phyloP scores from a whole-genome alignment of 2,797 vertebrate species.

The Saxicola maurus region DNA sequence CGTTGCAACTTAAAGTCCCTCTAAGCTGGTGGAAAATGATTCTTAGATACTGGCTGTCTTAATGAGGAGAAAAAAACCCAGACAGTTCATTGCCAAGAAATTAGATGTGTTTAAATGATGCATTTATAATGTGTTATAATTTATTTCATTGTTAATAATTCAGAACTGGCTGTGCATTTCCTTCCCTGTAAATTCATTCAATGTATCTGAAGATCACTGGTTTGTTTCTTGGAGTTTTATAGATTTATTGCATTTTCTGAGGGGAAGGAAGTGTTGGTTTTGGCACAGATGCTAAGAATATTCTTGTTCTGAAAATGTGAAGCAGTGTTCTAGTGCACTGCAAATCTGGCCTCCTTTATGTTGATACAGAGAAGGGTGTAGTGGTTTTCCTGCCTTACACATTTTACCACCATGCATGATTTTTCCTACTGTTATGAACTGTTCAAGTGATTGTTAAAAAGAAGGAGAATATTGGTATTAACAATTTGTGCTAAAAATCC shows the following conservation, averaged over 20 bases:
- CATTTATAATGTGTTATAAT: slow-evolving; percentile 29
- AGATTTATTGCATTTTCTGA: slow-evolving; percentile 36
- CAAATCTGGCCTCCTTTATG: slow-evolving; percentile 2
- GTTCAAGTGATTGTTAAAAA: background rate
- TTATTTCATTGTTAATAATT: slow-evolving; percentile 44
- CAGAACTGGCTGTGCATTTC: slow-evolving; percentile 1
- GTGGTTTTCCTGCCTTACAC: background rate
- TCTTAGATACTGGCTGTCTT: slow-evolving; percentile 17
- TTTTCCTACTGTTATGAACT: background rate
- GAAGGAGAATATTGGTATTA: background rate
- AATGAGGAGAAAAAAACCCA: background rate
- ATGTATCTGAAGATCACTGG: slow-evolving; percentile 8
- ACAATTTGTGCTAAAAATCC: background rate
- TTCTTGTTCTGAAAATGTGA: slow-evolving; percentile 40
- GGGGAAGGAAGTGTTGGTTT: slow-evolving; percentile 43
- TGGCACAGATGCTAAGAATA: slow-evolving; percentile 28
- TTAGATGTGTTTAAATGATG: slow-evolving; percentile 6
- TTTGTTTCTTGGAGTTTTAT: slow-evolving; percentile 38
- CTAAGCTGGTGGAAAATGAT: background rate
- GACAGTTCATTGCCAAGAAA: slow-evolving; percentile 17
- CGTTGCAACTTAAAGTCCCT: background rate
- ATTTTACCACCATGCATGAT: background rate
- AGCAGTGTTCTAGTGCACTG: background rate
- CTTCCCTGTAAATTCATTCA: slow-evolving; percentile 45
- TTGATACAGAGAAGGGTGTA: background rate